phyloP scores from a whole-genome alignment of 2,888 invertebrate species.

The Marasmarcha lunaedactyla region DNA sequence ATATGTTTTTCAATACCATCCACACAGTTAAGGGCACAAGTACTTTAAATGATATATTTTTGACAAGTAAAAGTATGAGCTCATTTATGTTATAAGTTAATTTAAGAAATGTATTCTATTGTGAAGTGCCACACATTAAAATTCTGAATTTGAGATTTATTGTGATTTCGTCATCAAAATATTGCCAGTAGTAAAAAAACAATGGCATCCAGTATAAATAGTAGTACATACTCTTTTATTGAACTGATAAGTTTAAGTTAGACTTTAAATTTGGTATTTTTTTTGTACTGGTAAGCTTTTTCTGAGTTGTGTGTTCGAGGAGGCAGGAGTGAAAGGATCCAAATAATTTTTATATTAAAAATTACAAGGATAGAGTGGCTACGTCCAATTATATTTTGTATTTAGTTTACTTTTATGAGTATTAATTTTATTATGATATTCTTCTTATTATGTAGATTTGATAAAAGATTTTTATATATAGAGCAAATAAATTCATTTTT shows the following conservation, averaged over 20 bases:
- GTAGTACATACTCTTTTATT: constrained; percentile 30
- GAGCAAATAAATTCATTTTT: constrained; percentile 33
- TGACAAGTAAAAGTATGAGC: constrained; percentile 21
- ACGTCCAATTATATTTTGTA: constrained; percentile 50
- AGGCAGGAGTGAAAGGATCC: constrained; percentile 36
- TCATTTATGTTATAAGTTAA: constrained; percentile 22
- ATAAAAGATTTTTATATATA: constrained; percentile 61
- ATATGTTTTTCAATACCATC: not conserved
- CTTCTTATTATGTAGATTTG: constrained; percentile 52
- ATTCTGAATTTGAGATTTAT: constrained; percentile 29
- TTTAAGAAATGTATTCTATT: constrained; percentile 17
- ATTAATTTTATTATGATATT: constrained; percentile 57
- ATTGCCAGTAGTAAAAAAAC: constrained; percentile 23
- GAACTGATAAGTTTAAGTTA: constrained; percentile 57
- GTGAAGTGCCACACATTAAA: constrained; percentile 22
- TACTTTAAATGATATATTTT: constrained; percentile 37
- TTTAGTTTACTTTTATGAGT: constrained; percentile 36
- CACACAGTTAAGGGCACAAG: constrained; percentile 43
- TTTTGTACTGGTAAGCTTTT: constrained; percentile 35
- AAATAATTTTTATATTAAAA: constrained; percentile 67
- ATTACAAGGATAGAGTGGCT: constrained; percentile 51
- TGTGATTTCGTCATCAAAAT: constrained; percentile 27
- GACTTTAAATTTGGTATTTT: constrained; percentile 35
- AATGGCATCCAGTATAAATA: constrained; percentile 22
- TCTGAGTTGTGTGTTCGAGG: constrained; percentile 23